Base-by-base conservation (phyloP, 2,888 invertebrate species). In the Mimumesa dahlbomi region DNA sequence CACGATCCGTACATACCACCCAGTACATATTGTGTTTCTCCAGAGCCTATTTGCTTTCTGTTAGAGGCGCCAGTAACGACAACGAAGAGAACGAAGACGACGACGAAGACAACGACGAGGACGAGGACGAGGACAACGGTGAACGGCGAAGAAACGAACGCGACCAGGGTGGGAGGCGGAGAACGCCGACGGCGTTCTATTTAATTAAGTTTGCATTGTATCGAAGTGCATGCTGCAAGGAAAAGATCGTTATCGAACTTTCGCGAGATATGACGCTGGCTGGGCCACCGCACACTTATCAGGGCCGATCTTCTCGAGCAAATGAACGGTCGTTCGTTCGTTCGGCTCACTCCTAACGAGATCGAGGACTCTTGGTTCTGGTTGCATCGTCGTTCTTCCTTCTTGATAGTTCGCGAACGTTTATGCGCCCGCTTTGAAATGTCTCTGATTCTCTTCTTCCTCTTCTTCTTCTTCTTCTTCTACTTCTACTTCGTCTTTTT, bases 181-280 rank as follows among this genome's bases (percentile, higher is more conserved):
- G 38, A 59, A 34, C 65, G 56, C 52, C 68, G 59, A 68, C 68
- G 75, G 75, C 75, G 81, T 81, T 85, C 81, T 79, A 83, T 85
- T 85, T 85, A 86, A 86, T 86, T 85, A 85, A 86, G 83, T 86
- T 85, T 81, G 84, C 85, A 86, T 85, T 85, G 83, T 85, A 80
- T 75, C 76, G 74, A 73, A 72, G 67, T 49, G 72, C 69, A 75
- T 61, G 62, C 54, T 57, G 75, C 74, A 65, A n/a, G 75, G 72
- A 58, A 65, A 75, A 79, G 85, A 85, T 84, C 74, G 72, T 85
- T 85, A 84, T 85, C 85, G 67, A 62, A 75, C 64, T 73, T 78
- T 79, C 65, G 69, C 79, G 69, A 84, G 84, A 85, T 85, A 85
- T 83, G 84, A 84, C 79, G 76, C 74, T 78, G 78, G 64, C 72